Conservation (phyloP, 2,113 vertebrate genomes). For the Accipiter cooperii region DNA sequence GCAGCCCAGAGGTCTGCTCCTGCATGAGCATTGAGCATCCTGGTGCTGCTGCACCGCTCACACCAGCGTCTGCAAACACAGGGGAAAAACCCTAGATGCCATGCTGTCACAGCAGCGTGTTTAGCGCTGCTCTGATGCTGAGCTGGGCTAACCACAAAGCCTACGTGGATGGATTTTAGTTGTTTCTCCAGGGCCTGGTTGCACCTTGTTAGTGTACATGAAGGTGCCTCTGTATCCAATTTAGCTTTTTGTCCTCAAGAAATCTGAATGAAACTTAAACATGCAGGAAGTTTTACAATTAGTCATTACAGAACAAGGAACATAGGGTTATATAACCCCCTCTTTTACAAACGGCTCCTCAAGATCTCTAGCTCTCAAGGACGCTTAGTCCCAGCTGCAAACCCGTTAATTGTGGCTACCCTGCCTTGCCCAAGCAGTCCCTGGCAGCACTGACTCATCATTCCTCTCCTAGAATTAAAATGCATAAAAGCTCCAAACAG, state of each 20-base stretch:
- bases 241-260: not conserved
- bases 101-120: accelerated
- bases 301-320: not conserved
- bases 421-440: not conserved
- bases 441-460: not conserved
- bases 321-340: not conserved
- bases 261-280: slow-evolving; percentile 5
- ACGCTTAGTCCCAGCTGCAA: not conserved
- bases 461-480: not conserved
- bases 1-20: not conserved
- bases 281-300: not conserved
- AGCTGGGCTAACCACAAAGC: not conserved
- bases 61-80: not conserved
- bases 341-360: not conserved
- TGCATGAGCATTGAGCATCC: not conserved
- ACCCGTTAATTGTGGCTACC: not conserved
- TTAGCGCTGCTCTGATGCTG: accelerated
- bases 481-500: not conserved
- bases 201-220: not conserved
- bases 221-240: not conserved
- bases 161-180: not conserved
- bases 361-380: not conserved
- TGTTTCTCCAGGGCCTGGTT: not conserved
- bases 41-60: not conserved
- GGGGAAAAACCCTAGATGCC: not conserved